Evolutionary conservation across 2,797 vertebrate genomes (phyloP).

Genomic region (Fratercula arctica): DNA sequence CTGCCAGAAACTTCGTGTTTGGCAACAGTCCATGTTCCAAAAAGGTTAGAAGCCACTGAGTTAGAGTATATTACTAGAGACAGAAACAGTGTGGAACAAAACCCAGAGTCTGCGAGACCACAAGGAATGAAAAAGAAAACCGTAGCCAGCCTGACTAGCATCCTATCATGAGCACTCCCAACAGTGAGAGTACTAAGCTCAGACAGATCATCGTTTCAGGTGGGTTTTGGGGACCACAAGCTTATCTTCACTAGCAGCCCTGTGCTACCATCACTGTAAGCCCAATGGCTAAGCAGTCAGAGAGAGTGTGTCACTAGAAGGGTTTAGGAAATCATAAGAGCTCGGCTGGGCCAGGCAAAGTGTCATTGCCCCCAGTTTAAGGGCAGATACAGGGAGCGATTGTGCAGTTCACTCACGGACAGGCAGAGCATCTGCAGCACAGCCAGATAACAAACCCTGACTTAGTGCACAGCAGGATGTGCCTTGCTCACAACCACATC

Average conservation of each 20-base stretch:
- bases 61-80: neutral
- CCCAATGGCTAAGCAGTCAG: neutral
- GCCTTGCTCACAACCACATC: neutral
- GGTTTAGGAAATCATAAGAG: neutral
- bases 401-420: rapidly evolving
- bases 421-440: neutral
- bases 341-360: neutral
- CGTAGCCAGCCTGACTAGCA: neutral
- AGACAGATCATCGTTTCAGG: neutral
- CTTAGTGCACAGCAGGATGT: neutral
- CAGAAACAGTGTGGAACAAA: neutral
- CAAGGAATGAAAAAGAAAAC: neutral
- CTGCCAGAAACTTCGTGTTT: neutral
- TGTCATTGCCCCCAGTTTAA: neutral
- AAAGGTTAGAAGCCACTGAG: neutral
- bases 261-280: neutral
- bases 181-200: neutral
- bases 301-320: neutral
- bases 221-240: neutral
- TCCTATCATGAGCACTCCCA: neutral
- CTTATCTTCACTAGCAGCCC: neutral
- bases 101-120: neutral
- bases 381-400: neutral
- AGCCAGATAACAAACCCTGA: neutral
- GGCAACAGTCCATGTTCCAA: neutral